Percentiles rank a stretch among this genome's conserved stretches.
Evolutionary conservation across 2,113 vertebrate species (phyloP).

Genomic region (Acanthochromis polyacanthus): DNA sequence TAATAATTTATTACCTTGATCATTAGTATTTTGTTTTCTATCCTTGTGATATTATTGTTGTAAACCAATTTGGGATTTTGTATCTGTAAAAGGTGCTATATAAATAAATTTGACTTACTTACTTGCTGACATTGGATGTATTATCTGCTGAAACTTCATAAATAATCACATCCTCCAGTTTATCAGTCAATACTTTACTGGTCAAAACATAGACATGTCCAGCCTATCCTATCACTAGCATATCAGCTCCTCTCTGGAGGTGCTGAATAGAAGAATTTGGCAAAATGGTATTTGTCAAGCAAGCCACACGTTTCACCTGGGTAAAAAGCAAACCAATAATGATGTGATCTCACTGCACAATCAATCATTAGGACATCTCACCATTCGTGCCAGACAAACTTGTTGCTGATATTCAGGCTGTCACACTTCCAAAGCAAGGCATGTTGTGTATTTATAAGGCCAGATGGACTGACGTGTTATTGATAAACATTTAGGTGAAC

Average conservation of each 20-base stretch:
- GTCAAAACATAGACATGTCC: not conserved
- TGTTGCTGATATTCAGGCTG: constrained; percentile 53
- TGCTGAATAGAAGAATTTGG: not conserved
- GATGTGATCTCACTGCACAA: constrained; percentile 23
- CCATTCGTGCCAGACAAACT: constrained; percentile 19
- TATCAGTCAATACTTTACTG: constrained; percentile 28
- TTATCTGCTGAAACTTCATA: constrained; percentile 43
- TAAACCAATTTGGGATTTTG: too few relatives aligned
- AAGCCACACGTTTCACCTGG: not conserved
- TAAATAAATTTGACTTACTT: too few relatives aligned
- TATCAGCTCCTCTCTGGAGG: not conserved
- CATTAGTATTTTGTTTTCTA: too few relatives aligned
- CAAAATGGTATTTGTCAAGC: not conserved
- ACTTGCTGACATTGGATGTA: not conserved
- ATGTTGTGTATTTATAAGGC: constrained; percentile 50
- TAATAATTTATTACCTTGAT: too few relatives aligned
- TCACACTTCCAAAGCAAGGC: constrained; percentile 58
- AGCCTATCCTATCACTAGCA: not conserved
- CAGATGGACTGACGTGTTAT: constrained; percentile 64
- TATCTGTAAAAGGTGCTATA: too few relatives aligned
- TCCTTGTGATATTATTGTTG: too few relatives aligned
- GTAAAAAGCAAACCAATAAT: constrained; percentile 23
- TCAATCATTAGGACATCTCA: constrained; percentile 17
- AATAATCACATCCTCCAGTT: constrained; percentile 52
- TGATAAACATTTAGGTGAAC: constrained; percentile 72